Percentiles rank a stretch among this genome's conserved stretches.
phyloP scores from a whole-genome alignment of 2,888 invertebrate genomes.

The Protonemura montana region DNA sequence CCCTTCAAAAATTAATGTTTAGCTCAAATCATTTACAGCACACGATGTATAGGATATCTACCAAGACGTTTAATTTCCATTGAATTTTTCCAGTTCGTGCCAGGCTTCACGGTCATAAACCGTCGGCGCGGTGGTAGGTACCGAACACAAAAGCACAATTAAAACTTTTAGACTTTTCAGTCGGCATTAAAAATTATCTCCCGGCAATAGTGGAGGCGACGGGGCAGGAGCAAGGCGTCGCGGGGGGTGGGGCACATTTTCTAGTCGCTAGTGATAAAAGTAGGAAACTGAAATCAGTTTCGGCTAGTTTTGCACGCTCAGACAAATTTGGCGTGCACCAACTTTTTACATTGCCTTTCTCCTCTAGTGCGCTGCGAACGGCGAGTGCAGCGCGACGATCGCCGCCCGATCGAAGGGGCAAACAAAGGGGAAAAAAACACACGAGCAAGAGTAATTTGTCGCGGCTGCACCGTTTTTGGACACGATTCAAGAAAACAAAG shows the following conservation, averaged over 20 bases:
- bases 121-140: neutral
- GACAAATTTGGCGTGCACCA: constrained; percentile 29
- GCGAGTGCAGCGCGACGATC: neutral
- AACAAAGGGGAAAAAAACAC: neutral
- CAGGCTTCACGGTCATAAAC: neutral
- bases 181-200: neutral
- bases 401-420: neutral
- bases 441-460: constrained; percentile 8
- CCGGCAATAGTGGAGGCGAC: neutral
- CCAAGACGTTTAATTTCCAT: neutral
- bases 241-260: neutral
- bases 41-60: neutral
- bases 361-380: neutral
- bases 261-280: neutral
- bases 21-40: neutral
- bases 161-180: neutral
- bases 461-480: constrained; percentile 12
- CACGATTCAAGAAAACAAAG: constrained; percentile 15
- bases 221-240: neutral
- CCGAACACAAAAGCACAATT: neutral
- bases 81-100: neutral
- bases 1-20: neutral
- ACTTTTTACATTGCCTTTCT: constrained; percentile 22
- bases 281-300: neutral
- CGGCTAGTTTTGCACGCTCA: constrained; percentile 7